Conservation (phyloP, 2,888 invertebrate genomes). For the Drosophila robusta region DNA sequence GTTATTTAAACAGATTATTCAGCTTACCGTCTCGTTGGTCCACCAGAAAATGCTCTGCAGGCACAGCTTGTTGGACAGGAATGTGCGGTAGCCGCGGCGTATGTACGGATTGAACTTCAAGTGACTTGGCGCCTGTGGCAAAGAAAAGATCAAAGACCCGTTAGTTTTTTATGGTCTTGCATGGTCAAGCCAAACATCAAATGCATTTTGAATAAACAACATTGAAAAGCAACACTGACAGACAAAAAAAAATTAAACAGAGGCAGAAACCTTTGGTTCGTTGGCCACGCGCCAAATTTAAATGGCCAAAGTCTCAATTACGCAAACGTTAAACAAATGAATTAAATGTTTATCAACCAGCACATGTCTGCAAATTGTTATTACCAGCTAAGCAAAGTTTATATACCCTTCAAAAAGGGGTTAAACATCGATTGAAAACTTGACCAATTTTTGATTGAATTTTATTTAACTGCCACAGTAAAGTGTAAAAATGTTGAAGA, state of each 20-base stretch:
- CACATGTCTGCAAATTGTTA: constrained; percentile 14
- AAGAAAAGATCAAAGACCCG: constrained; percentile 16
- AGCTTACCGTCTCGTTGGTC: constrained; percentile 94
- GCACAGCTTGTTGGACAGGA: constrained; percentile 92
- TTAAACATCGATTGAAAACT: background rate
- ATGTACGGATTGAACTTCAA: constrained; percentile 95
- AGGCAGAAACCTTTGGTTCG: constrained; percentile 30
- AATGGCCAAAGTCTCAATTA: constrained; percentile 51
- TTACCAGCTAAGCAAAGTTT: background rate
- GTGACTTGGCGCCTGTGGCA: constrained; percentile 91
- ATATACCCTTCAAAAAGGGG: background rate
- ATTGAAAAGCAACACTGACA: constrained; percentile 33
- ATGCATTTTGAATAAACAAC: constrained; percentile 41
- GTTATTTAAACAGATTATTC: too few species aligned
- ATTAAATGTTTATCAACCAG: constrained; percentile 33
- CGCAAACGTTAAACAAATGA: constrained; percentile 36
- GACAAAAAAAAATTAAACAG: constrained; percentile 9
- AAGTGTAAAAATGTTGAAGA: too few species aligned
- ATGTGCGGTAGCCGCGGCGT: constrained; percentile 93
- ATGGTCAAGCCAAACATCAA: constrained; percentile 37
- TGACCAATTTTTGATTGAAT: background rate
- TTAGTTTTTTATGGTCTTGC: constrained; percentile 27
- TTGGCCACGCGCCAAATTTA: constrained; percentile 56
- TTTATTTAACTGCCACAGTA: too few species aligned
- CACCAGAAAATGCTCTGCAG: constrained; percentile 97